Conservation (phyloP, 2,797 vertebrate species). For the Xyrichtys novacula region DNA sequence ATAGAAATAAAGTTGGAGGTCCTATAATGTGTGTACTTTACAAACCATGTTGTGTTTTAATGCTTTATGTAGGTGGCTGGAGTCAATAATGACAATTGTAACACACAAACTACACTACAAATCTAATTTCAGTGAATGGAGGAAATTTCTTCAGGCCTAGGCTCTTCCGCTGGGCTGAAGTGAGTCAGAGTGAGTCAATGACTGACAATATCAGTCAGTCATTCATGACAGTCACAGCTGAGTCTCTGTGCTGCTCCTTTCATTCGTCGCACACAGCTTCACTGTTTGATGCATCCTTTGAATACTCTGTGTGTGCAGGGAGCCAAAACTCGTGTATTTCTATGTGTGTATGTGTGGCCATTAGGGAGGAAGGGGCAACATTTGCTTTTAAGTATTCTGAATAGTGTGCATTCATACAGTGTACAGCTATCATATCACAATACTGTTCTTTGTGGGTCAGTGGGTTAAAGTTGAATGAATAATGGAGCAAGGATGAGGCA, state of each 20-base stretch:
- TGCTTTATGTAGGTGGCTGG: not conserved
- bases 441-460: constrained; percentile 61
- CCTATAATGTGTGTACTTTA: not conserved
- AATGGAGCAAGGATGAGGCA: constrained; percentile 20
- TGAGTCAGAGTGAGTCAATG: constrained; percentile 43
- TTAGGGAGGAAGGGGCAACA: not conserved
- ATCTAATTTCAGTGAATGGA: constrained; percentile 21
- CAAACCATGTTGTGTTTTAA: not conserved
- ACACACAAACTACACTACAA: not conserved
- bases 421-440: constrained; percentile 61
- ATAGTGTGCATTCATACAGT: constrained; percentile 51
- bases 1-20: not conserved
- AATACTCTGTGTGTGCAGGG: constrained; percentile 39
- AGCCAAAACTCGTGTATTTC: not conserved
- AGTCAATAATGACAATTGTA: not conserved
- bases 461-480: constrained; percentile 54
- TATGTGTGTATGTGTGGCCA: constrained; percentile 18
- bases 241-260: constrained; percentile 52
- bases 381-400: constrained; percentile 46
- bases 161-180: constrained; percentile 4
- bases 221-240: constrained; percentile 47
- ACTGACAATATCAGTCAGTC: constrained; percentile 46
- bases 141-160: constrained; percentile 15
- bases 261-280: constrained; percentile 56
- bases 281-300: constrained; percentile 39